phyloP scores from a whole-genome alignment of 2,888 invertebrate genomes.

The Spicauda simplicius region DNA sequence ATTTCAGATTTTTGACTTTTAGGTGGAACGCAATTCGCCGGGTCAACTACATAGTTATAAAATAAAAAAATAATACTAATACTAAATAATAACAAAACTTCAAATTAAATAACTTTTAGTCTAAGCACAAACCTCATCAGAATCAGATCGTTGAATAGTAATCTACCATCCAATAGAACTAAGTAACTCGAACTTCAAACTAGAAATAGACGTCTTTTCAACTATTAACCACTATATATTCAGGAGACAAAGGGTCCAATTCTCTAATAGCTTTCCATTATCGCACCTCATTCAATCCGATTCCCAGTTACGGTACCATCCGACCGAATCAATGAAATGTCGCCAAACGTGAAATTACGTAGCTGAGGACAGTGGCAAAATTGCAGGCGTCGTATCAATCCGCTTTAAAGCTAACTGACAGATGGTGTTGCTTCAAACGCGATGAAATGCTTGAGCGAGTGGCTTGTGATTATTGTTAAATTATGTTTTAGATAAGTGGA shows the following conservation, averaged over 20 bases:
- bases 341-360: constrained; percentile 50
- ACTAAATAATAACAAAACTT: too few species aligned
- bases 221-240: constrained; percentile 2
- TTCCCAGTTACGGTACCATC: not conserved
- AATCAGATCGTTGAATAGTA: too few species aligned
- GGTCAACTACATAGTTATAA: too few species aligned
- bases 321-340: constrained; percentile 21
- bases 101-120: too few species aligned
- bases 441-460: not conserved
- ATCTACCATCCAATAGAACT: not conserved
- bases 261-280: constrained; percentile 14
- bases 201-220: not conserved
- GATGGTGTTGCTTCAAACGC: not conserved
- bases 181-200: constrained; percentile 1
- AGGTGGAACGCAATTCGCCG: too few species aligned
- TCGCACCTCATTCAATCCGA: constrained; percentile 9
- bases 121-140: too few species aligned
- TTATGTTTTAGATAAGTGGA: too few species aligned
- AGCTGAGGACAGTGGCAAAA: constrained; percentile 57
- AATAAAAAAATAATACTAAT: too few species aligned
- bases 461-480: not conserved
- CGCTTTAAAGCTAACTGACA: constrained; percentile 42
- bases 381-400: constrained; percentile 69
- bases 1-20: too few species aligned
- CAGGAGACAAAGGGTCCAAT: constrained; percentile 8